Base-by-base conservation (phyloP, 2,888 invertebrate species). In the Trachelus troglodyta region DNA sequence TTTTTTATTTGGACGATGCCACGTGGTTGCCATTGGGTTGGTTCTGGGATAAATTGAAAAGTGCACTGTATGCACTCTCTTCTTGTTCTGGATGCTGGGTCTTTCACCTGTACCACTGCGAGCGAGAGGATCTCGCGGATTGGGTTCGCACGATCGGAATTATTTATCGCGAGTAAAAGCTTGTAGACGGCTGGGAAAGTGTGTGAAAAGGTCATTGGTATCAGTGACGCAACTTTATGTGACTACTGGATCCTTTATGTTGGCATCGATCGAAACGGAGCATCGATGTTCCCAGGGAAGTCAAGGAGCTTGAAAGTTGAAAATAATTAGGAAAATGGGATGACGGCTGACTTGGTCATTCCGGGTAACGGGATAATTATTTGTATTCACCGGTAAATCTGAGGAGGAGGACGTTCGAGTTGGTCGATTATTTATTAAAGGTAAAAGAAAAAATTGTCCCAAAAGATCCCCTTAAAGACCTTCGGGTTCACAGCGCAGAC, bases 171-270 rank as follows among this genome's bases (percentile, higher is more conserved):
- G 79, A 84, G 82, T 83, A 84, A 85, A 84, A 84, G 85, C 56
- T 80, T 81, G 83, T 3, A 86, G 86, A 86, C 85, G 85, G 81
- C 81, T 82, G 84, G 82, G 84, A 85, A 84, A 82, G 80, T 77
- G 75, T 79, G 80, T 80, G 81, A 75, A 83, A 86, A 85, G 82
- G 81, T 85, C 82, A 82, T 79, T 79, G 77, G 78, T 79, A 56
- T 56, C 56, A 73, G 81, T 85, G 85, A 84, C 78, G 84, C 82
- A 86, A 84, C 77, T 69, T 79, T 82, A 23, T 56, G 56, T 2
- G 23, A 23, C 23, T 56, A 56, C 56, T 56, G 56, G 56, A 56
- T 56, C 23, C 56, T 56, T 56, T 56, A 9, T 2, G 23, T 56
- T 23, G 23, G 56, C 23, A 23, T 23, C 0, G 56, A 56, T 56